A percentile compares a stretch with the other conserved stretches of the same genome.
Evolutionary conservation across 1,140 invertebrate species (phyloP).

Genomic region (Drosophila azteca): DNA sequence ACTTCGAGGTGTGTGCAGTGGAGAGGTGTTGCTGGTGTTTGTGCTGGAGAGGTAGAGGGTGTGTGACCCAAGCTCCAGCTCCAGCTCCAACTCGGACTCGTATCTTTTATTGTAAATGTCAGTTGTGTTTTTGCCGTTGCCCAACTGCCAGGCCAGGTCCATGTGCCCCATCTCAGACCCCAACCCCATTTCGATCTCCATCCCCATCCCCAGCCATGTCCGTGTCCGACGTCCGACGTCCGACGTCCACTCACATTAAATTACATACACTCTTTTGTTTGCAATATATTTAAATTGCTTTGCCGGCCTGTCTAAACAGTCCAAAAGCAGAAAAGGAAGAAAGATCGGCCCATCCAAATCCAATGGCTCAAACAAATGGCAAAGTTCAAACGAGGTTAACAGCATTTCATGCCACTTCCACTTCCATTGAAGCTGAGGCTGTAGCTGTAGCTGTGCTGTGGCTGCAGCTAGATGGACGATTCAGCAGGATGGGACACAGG

Average conservation of each 20-base stretch:
- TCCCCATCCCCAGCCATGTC: conserved; percentile 13
- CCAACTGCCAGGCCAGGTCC: conserved; percentile 40
- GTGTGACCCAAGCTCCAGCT: conserved; percentile 37
- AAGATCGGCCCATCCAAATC: conserved; percentile 76
- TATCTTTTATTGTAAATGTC: conserved; percentile 46
- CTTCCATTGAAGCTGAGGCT: conserved; percentile 53
- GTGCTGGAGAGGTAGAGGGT: conserved; percentile 12
- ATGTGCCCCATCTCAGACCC: conserved; percentile 10
- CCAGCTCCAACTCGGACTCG: conserved; percentile 48
- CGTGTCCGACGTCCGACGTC: conserved; percentile 13
- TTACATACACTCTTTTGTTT: conserved; percentile 77
- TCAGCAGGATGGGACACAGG: conserved; percentile 36
- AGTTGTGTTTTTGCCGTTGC: conserved; percentile 51
- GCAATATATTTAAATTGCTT: conserved; percentile 75
- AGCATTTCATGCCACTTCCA: conserved; percentile 75
- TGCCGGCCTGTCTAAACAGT: conserved; percentile 60
- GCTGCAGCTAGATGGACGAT: conserved; percentile 29
- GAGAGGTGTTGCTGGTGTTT: conserved; percentile 34
- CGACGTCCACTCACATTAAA: conserved; percentile 67
- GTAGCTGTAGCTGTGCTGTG: background rate
- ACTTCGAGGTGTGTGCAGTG: conserved; percentile 62
- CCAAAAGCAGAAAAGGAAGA: conserved; percentile 54
- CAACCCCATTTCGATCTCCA: conserved; percentile 42
- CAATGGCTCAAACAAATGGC: conserved; percentile 80
- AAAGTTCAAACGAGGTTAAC: conserved; percentile 82